Evolutionary conservation across 2,797 vertebrate species (phyloP), one percentile per base, ranked within the genome.

Genomic region (Falco cherrug): DNA sequence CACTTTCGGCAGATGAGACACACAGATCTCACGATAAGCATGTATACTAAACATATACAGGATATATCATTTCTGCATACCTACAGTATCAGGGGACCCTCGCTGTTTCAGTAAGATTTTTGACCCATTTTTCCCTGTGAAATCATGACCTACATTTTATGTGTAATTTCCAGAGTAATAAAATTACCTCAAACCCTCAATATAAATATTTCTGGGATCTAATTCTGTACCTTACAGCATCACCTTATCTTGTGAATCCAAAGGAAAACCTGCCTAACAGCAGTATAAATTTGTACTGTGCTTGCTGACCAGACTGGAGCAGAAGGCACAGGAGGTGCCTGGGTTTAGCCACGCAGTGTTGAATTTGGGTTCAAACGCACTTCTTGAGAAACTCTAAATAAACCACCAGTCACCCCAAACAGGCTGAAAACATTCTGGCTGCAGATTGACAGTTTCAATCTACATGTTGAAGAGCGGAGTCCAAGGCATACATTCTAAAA

Each of bases 101-200:
- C 39, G 18, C 26, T 28, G 4, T 35, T 85, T 39, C 91, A 64
- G 33, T 47, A 92, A 68, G 41, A 75, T 53, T 87, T 96, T 71
- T 95, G 61, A 94, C 68, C 67, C 71, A 65, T 71, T 96, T 96
- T 79, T 31, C 45, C 53, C 37, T 67, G 48, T 2, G 11, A 93
- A 94, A 77, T 78, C 18, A 41, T 93, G 94, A 96, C 84, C 93
- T 95, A 95, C 61, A 95, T 97, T 97, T 60, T 41, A 48, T 0
- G 10, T 37, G 60, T 67, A 60, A 64, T 92, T 93, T 89, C 57
- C 54, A 74, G 60, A 83, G 53, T 41, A 69, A 80, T 57, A 80
- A 80, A 92, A 92, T 47, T n/a, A 71, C 39, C 37, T 81, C 45
- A 64, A 61, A 87, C 53, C 29, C 33, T 78, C 67, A 16, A 41